Evolutionary conservation across 2,888 invertebrate genomes (phyloP), one percentile per base, ranked within the genome.

Genomic region (Lochmaea capreae): DNA sequence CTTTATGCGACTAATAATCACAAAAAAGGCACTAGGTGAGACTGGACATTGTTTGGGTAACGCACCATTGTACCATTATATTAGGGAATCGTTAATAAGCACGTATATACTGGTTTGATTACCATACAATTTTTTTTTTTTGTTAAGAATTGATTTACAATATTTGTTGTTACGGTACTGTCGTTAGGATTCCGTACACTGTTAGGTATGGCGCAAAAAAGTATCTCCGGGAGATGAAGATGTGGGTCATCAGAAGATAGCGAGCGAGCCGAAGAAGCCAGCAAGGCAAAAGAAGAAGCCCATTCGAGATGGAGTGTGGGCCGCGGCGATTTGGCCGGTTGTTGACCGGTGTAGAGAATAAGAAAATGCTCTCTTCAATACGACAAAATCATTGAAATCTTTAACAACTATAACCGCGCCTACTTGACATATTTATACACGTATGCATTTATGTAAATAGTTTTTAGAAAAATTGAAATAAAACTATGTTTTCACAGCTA

Each of bases 261-360:
- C 61, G 59, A 69, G 46, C 61, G 11, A 58, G 43, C 33, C 39
- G 59, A 49, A 66, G 42, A 70, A 62, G 69, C 59, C 26, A 59
- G 33, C 59, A 59, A 33, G 26, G 59, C 33, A 22, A 42, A 71
- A 71, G 54, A 65, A 71, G 58, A 54, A 57, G 42, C 54, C 62
- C 18, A 42, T 16, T 10, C n/a, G 49, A 42, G 39, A 59, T 46
- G 43, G 65, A 65, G 70, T 82, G 70, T 82, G 84, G 83, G 81
- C 83, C 82, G 83, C 80, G 79, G 79, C 82, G 84, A 84, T 85
- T 85, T 85, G 84, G 85, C 85, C 85, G 85, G 85, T 85, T 85
- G 84, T 85, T 85, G 85, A 85, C 85, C 85, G 85, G 80, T 78
- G 81, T 81, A 81, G 81, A 82, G 83, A 83, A 81, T 79, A 43